Evolutionary conservation across 2,888 invertebrate species (phyloP), one percentile per base, ranked within the genome.

Genomic region (Leptura quadrifasciata): DNA sequence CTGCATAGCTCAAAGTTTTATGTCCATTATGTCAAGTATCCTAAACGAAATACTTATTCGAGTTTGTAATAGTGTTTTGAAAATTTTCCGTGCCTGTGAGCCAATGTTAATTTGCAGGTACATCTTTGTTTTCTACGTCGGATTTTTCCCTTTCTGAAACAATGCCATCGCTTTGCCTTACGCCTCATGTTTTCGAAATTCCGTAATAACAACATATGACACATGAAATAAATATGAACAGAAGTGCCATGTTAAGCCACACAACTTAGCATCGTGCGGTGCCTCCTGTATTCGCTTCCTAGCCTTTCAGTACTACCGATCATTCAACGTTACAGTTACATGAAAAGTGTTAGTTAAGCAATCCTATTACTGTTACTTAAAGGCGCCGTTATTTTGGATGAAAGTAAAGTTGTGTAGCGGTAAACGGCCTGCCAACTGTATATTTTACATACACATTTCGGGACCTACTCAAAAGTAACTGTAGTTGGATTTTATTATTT

Each of bases 331-430:
- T 78, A 83, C 81, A 77, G 81, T 81, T 82, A 80, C 68, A 76
- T 81, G 81, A 84, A 83, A 83, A 84, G 83, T 84, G 83, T 82
- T 81, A 82, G 81, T 80, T 79, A 78, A 76, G 79, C 82, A 82
- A 82, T 81, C 78, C 80, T 79, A 81, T 84, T 82, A 81, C 79
- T 80, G 77, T 80, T 77, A 80, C 75, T 76, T 76, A 60, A 71
- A 80, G 72, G 27, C 71, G 74, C 83, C 84, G 83, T 83, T 82
- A 81, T 68, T 76, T 75, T 74, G 78, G 81, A 81, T 82, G 84
- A 84, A 84, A 84, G 84, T 84, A 83, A 84, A 84, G 81, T 82
- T 75, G 75, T 58, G 31, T 84, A 83, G 81, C 84, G 81, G 84
- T 82, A 81, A 75, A 75, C 55, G 69, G 58, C 72, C 69, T 61